Percentiles rank a stretch among this genome's conserved stretches.
phyloP scores from a whole-genome alignment of 2,888 invertebrate species.

The Esperia sulphurella region DNA sequence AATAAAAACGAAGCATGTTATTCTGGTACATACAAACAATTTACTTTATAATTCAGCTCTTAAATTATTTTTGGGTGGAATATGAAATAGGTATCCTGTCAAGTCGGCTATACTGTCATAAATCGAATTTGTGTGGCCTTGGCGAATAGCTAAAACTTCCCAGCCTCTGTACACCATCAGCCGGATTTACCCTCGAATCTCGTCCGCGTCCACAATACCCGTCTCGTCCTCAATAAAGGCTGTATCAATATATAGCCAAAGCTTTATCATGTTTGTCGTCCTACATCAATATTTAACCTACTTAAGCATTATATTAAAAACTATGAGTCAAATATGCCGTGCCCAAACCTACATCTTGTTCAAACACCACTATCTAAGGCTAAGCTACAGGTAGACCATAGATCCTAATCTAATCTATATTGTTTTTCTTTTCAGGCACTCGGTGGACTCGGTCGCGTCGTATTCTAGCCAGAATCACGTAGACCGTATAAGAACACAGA shows the following conservation, averaged over 20 bases:
- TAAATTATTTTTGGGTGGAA: background rate
- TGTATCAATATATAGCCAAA: conserved; percentile 8
- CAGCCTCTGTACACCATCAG: conserved; percentile 16
- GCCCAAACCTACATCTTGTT: conserved; percentile 45
- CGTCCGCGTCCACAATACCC: conserved; percentile 20
- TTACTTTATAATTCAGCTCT: background rate
- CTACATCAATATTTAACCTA: conserved; percentile 38
- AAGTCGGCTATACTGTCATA: background rate
- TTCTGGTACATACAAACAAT: background rate
- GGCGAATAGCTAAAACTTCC: conserved; percentile 38
- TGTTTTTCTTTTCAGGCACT: conserved; percentile 72
- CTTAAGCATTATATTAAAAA: conserved; percentile 33
- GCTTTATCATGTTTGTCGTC: conserved; percentile 16
- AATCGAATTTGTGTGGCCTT: conserved; percentile 17
- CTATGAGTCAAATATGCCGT: conserved; percentile 43
- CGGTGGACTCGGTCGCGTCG: conserved; percentile 80
- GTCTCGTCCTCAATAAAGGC: conserved; percentile 6
- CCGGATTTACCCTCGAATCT: conserved; percentile 20
- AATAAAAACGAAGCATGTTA: background rate
- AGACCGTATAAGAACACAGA: conserved; percentile 78
- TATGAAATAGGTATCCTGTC: background rate
- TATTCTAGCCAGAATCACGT: conserved; percentile 80
- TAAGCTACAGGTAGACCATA: conserved; percentile 20
- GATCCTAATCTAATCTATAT: conserved; percentile 58
- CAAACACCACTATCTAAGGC: conserved; percentile 53